Evolutionary conservation across 1,140 invertebrate genomes (phyloP).

Genomic region (Triops longicaudatus): DNA sequence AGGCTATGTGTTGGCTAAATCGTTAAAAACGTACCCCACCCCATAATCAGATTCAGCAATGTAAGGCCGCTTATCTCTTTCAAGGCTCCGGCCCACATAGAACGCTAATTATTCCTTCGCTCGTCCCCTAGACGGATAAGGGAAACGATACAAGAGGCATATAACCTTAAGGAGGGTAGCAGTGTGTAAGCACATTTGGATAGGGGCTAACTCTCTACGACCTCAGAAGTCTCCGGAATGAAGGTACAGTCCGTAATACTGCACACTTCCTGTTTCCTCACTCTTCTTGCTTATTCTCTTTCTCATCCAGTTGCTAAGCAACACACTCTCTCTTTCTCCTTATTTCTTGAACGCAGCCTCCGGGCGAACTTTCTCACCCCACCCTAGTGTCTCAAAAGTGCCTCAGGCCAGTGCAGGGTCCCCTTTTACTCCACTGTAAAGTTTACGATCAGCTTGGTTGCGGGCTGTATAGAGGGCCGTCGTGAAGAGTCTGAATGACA

Average conservation of each 20-base stretch:
- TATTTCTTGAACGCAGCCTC: background rate
- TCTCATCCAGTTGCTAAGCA: background rate
- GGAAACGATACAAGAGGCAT: no score
- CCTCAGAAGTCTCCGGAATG: no score
- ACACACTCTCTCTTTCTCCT: background rate
- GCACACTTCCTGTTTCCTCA: background rate
- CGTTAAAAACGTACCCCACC: no score
- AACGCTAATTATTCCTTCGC: no score
- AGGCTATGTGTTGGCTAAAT: no score
- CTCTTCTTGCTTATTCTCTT: background rate
- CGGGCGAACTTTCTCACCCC: background rate
- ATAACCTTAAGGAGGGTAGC: no score
- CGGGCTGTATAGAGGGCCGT: background rate
- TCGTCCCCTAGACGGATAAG: no score
- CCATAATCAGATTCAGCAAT: no score
- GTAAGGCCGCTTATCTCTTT: no score
- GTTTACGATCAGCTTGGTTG: background rate
- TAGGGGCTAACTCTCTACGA: no score
- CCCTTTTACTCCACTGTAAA: background rate
- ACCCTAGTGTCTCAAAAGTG: background rate
- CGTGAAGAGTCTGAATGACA: slow-evolving; percentile 10
- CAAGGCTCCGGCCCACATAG: no score
- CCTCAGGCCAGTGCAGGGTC: background rate
- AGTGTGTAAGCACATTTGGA: no score
- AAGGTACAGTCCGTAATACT: background rate